phyloP scores from a whole-genome alignment of 1,140 invertebrate genomes.

The Drosophila sproati region DNA sequence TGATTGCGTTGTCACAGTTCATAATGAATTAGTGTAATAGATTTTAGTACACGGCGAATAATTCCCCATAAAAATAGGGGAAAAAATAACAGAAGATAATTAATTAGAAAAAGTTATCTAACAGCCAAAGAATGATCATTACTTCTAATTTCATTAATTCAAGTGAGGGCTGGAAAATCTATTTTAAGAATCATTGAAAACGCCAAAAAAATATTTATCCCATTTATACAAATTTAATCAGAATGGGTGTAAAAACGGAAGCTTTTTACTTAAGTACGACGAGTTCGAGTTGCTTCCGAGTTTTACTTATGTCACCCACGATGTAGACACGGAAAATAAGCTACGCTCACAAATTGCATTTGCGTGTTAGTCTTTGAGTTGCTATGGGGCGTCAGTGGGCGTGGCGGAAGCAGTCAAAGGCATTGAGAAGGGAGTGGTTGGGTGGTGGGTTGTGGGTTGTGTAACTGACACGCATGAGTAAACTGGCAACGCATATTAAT shows the following conservation, averaged over 20 bases:
- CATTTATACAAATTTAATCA: no score
- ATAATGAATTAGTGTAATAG: no score
- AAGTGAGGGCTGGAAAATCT: no score
- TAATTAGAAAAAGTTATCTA: slow-evolving; percentile 1
- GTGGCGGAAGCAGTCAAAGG: neutral
- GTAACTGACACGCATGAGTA: slow-evolving; percentile 57
- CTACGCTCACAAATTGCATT: slow-evolving; percentile 74
- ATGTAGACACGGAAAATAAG: slow-evolving; percentile 55
- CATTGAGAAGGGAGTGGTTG: slow-evolving; percentile 8
- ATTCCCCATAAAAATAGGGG: no score
- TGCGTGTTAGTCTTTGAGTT: slow-evolving; percentile 59
- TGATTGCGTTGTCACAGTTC: no score
- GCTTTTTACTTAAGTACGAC: neutral
- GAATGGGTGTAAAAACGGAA: slow-evolving; percentile 3
- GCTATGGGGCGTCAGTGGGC: neutral
- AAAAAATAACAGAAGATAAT: neutral
- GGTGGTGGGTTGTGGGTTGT: neutral
- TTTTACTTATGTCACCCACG: slow-evolving; percentile 41
- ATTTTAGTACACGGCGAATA: no score
- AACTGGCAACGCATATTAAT: slow-evolving; percentile 72
- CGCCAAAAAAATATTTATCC: no score
- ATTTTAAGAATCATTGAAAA: no score
- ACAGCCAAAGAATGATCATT: neutral
- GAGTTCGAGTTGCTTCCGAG: slow-evolving; percentile 52
- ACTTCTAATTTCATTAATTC: neutral